These are phyloP conservation scores for Palythoa grandis DNA, from an alignment of 92 coral and sea anemone genomes.

Conservation along the genomic window DNA sequence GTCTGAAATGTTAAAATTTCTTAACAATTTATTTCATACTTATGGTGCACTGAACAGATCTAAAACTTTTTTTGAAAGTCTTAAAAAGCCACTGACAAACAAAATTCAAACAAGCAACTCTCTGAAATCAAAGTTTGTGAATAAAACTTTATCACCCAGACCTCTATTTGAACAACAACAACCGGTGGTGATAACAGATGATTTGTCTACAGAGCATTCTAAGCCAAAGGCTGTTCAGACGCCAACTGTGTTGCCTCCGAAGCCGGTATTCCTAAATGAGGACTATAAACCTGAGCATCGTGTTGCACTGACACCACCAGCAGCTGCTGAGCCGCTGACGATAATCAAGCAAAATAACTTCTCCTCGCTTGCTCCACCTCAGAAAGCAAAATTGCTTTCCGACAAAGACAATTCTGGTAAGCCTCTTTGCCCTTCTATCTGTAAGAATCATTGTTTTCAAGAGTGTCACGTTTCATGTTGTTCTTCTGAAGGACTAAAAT, in stretches of 20 bases:
- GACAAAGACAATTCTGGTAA: neutral
- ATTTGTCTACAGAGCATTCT: neutral
- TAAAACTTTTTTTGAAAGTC: conserved; percentile 2
- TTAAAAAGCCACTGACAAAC: conserved; percentile 1
- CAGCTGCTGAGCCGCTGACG: neutral
- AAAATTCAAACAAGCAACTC: neutral
- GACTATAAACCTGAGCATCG: neutral
- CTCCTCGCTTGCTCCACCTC: neutral
- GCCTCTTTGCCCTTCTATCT: neutral
- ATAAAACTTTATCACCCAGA: neutral
- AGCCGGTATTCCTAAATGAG: conserved; percentile 8
- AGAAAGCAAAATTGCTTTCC: neutral
- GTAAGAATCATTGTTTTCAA: conserved; percentile 1
- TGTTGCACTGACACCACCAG: neutral
- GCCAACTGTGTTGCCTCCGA: neutral
- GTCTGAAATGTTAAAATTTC: conserved; percentile 86
- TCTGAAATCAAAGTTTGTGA: neutral
- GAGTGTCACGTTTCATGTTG: conserved; percentile 17
- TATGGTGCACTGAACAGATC: conserved; percentile 52
- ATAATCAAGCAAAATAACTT: neutral
- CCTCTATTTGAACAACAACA: conserved; percentile 1
- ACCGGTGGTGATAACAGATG: conserved; percentile 16
- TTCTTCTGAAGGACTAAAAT: neutral
- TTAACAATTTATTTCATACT: conserved; percentile 77
- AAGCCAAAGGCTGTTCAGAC: conserved; percentile 11